Evolutionary conservation across 2,888 invertebrate species (phyloP).

Genomic region (Capitulum mitella): DNA sequence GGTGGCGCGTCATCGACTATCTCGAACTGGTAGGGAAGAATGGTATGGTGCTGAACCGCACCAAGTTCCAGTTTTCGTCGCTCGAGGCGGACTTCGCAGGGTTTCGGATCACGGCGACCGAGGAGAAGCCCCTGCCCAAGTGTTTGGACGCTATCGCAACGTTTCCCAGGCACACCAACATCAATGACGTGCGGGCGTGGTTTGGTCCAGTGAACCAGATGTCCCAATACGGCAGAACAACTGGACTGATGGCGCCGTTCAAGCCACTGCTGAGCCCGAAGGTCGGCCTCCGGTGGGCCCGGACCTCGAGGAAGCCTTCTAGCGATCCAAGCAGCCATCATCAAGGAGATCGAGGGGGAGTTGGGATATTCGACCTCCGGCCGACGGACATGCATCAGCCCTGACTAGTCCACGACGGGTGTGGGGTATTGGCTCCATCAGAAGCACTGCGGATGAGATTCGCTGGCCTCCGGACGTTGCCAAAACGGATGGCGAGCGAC

Average conservation of each 20-base stretch:
- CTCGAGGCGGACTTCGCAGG: constrained; percentile 24
- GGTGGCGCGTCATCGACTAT: constrained; percentile 27
- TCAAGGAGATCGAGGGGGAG: constrained; percentile 24
- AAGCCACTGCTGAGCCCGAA: constrained; percentile 29
- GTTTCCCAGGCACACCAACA: constrained; percentile 7
- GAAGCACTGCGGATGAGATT: constrained; percentile 25
- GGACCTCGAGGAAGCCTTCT: constrained; percentile 26
- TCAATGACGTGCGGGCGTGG: constrained; percentile 25
- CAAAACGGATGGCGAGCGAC: constrained; percentile 26
- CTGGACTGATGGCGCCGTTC: constrained; percentile 28
- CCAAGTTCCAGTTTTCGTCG: constrained; percentile 26
- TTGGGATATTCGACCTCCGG: constrained; percentile 21
- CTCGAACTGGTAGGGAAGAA: no score
- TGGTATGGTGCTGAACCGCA: constrained; percentile 27
- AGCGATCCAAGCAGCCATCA: constrained; percentile 25
- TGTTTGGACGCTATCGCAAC: constrained; percentile 21
- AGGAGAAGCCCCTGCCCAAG: constrained; percentile 26
- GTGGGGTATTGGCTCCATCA: constrained; percentile 25
- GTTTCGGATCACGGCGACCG: constrained; percentile 16
- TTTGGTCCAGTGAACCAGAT: constrained; percentile 29
- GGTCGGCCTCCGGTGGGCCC: constrained; percentile 15
- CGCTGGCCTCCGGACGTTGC: constrained; percentile 6
- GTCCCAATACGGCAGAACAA: constrained; percentile 27
- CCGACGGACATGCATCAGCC: constrained; percentile 20
- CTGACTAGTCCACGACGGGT: constrained; percentile 18